phyloP scores from a whole-genome alignment of 2,888 invertebrate genomes.

The Clitarchus hookeri region DNA sequence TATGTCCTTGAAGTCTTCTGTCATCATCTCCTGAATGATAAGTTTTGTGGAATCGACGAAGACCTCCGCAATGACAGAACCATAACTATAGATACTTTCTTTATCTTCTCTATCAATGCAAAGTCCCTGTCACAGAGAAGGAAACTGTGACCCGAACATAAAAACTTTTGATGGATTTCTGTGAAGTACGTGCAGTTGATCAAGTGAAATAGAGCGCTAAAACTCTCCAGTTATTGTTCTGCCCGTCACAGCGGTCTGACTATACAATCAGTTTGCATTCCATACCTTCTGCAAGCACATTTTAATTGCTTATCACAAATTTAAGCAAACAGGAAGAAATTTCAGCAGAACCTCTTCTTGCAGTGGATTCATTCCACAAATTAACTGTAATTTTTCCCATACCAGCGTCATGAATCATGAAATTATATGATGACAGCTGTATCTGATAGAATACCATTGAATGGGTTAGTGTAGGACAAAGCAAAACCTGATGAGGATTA shows the following conservation, averaged over 20 bases:
- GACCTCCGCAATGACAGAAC: background rate
- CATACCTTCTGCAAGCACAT: background rate
- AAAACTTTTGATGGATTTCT: constrained; percentile 34
- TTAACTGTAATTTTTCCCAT: background rate
- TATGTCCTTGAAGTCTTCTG: constrained; percentile 22
- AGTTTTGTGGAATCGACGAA: background rate
- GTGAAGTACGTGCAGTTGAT: constrained; percentile 22
- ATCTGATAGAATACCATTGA: constrained; percentile 21
- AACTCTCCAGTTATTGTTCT: constrained; percentile 24
- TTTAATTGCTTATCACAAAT: background rate
- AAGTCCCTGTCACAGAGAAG: constrained; percentile 34
- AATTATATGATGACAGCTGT: constrained; percentile 25
- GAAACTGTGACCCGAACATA: constrained; percentile 34
- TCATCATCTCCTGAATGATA: background rate
- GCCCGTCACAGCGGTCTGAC: constrained; percentile 27
- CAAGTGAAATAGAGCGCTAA: constrained; percentile 15
- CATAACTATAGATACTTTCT: background rate
- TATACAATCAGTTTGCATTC: constrained; percentile 11
- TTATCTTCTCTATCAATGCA: constrained; percentile 35
- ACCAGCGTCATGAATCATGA: constrained; percentile 11
- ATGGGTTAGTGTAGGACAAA: constrained; percentile 23
- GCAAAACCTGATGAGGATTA: constrained; percentile 28
- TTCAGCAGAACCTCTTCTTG: no score
- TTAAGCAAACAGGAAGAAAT: constrained; percentile 19
- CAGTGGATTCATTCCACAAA: constrained; percentile 27